Evolutionary conservation across 2,888 invertebrate species (phyloP).

Genomic region (Caenorhabditis sp.): DNA sequence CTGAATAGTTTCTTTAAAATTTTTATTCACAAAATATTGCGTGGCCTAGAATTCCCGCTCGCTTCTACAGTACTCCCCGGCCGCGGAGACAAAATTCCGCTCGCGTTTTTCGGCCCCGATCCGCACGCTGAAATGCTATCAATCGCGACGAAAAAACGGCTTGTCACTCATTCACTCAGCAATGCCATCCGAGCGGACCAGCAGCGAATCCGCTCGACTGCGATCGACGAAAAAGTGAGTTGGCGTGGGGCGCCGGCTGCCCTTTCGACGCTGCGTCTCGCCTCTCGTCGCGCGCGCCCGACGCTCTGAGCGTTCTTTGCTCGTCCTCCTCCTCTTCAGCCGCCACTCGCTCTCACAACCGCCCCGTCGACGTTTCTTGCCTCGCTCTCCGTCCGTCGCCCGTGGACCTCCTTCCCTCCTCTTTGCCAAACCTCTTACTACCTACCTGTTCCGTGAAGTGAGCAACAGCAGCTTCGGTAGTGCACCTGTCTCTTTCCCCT

Average conservation of each 20-base stretch:
- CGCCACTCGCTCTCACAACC: constrained; percentile 9
- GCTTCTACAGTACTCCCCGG: too few species aligned
- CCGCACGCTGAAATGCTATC: constrained; percentile 41
- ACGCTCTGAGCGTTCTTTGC: constrained; percentile 50
- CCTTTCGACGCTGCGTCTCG: constrained; percentile 53
- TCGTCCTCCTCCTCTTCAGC: constrained; percentile 26
- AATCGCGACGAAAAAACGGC: constrained; percentile 23
- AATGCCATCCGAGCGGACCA: constrained; percentile 34
- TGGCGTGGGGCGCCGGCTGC: constrained; percentile 28
- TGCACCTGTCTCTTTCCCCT: constrained; percentile 28
- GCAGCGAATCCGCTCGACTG: constrained; percentile 6
- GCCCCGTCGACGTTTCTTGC: constrained; percentile 35
- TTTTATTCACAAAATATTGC: too few species aligned
- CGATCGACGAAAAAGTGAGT: constrained; percentile 25
- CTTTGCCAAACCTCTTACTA: constrained; percentile 56
- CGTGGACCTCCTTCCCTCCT: constrained; percentile 47
- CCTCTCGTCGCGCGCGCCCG: constrained; percentile 9
- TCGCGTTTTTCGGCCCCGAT: too few species aligned
- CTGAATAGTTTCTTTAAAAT: too few species aligned
- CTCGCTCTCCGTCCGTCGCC: constrained; percentile 6
- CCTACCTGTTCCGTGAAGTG: constrained; percentile 58
- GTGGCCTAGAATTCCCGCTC: too few species aligned
- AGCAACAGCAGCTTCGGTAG: constrained; percentile 20
- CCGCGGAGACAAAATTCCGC: too few species aligned
- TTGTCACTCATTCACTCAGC: constrained; percentile 38